These are phyloP conservation scores for Eledone cirrhosa DNA, from an alignment of 2,888 invertebrate species.

Conservation along the genomic window DNA sequence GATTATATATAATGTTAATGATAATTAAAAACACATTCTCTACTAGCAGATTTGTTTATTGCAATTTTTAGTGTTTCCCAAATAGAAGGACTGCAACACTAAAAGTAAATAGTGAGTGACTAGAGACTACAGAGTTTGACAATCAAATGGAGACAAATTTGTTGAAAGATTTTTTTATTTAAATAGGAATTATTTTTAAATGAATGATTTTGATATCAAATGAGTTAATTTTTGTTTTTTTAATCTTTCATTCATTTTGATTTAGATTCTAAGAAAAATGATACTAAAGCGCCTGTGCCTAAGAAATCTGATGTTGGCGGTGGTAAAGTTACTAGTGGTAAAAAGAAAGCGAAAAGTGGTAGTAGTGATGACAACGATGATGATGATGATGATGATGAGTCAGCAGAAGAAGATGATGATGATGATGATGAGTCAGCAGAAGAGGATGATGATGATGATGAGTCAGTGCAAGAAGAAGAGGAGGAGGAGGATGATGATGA, in stretches of 20 bases:
- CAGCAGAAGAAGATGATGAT: not conserved
- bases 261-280: not conserved
- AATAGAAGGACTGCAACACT: no score
- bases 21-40: no score
- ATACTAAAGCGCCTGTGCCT: not conserved
- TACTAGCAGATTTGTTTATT: no score
- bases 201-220: no score
- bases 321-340: not conserved
- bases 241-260: not conserved
- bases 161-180: no score
- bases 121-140: no score
- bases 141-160: no score
- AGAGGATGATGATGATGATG: slow-evolving; percentile 32
- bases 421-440: slow-evolving; percentile 24
- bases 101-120: no score
- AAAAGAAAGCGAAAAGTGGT: slow-evolving; percentile 22
- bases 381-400: slow-evolving; percentile 19
- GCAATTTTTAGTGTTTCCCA: no score
- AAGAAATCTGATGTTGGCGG: not conserved
- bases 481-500: slow-evolving; percentile 20
- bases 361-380: slow-evolving; percentile 31
- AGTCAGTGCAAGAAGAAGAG: slow-evolving; percentile 15
- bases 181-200: no score
- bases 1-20: no score
- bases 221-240: not conserved